Evolutionary conservation across 2,888 invertebrate species (phyloP), one percentile per base, ranked within the genome.

Genomic region (Ennomos erosarius): DNA sequence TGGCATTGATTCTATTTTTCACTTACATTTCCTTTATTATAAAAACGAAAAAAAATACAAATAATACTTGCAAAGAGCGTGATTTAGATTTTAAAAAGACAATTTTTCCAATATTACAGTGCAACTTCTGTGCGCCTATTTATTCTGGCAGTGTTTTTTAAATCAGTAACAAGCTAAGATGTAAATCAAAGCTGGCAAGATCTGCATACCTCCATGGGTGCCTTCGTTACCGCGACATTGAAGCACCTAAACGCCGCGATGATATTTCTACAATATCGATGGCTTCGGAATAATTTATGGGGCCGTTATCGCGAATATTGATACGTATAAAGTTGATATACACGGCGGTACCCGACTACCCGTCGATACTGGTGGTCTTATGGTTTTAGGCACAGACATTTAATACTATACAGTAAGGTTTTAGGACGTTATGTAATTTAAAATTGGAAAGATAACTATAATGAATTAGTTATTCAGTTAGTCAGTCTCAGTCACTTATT

Each of bases 151-250:
- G 62, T 60, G 69, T 78, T 78, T 79, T 82, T 81, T 79, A 65
- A 59, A 55, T 60, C 64, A 55, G 75, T 82, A 84, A 83, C 86
- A 80, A 85, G 82, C 67, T 65, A 58, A 70, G 79, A 86, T 82
- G 84, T 87, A 87, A 87, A 87, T 87, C 87, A 86, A 84, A 79
- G 79, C 64, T 55, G 55, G 59, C 45, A 51, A 67, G 40, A 85
- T 86, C 84, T 85, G 79, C 86, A 86, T 86, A 86, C 76, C 77
- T 68, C 75, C 78, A 10, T 43, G 55, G 69, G 69, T 62, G 73
- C 67, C 71, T 76, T 81, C 80, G 80, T 80, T 81, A 81, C 72
- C 47, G 58, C 58, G 64, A 64, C 69, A 56, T 66, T 67, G 65
- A 68, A 63, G 65, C 65, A 69, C 65, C 68, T 64, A 67, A 67